Conservation (phyloP, 2,888 invertebrate genomes). For the Heteromyza rotundicornis region DNA sequence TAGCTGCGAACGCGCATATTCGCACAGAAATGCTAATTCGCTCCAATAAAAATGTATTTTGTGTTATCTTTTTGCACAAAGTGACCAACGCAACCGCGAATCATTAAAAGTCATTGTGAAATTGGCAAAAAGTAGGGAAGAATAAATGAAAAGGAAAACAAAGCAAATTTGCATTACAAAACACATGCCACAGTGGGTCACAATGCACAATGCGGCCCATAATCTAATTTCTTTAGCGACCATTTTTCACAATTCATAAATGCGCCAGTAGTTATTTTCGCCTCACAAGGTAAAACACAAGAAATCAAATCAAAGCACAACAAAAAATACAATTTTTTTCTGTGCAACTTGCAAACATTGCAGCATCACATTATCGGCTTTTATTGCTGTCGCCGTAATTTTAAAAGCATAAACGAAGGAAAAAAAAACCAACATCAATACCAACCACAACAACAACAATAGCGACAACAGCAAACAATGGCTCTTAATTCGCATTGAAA, state of each 20-base stretch:
- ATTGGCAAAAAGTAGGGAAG: background rate
- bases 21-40: slow-evolving; percentile 28
- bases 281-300: background rate
- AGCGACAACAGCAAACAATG: background rate
- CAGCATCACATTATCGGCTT: slow-evolving; percentile 15
- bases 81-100: too few species aligned
- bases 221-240: slow-evolving; percentile 11
- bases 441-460: background rate
- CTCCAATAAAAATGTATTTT: background rate
- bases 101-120: too few species aligned
- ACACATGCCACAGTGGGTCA: background rate
- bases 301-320: background rate
- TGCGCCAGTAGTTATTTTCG: background rate
- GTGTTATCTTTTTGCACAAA: too few species aligned
- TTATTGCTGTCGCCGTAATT: background rate
- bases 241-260: too few species aligned
- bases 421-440: background rate
- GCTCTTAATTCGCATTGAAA: slow-evolving; percentile 17
- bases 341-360: slow-evolving; percentile 7
- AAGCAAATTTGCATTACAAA: background rate
- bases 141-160: background rate
- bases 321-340: background rate
- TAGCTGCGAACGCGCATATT: slow-evolving; percentile 45
- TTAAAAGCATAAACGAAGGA: background rate
- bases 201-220: background rate